Evolutionary conservation across 1,140 invertebrate genomes (phyloP).

Genomic region (Caligus rogercresseyi): DNA sequence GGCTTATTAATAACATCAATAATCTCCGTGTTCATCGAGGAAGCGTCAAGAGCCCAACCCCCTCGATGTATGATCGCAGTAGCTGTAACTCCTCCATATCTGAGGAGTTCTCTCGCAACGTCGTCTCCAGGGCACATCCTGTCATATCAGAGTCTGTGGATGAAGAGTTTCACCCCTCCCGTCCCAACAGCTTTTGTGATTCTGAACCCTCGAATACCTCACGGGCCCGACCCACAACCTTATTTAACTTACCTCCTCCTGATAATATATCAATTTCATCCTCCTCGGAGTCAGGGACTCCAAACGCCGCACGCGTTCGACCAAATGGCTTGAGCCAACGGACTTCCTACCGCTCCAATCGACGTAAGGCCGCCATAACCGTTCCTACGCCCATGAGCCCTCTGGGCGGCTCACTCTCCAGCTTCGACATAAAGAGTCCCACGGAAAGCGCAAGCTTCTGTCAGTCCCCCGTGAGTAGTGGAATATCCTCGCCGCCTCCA

Average conservation of each 20-base stretch:
- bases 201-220: neutral
- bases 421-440: slow-evolving; percentile 12
- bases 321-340: slow-evolving; percentile 11
- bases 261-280: neutral
- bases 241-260: neutral
- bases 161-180: neutral
- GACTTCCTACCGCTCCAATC: slow-evolving; percentile 7
- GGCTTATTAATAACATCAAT: no score
- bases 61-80: neutral
- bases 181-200: neutral
- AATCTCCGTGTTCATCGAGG: neutral
- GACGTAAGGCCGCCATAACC: slow-evolving; percentile 1
- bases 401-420: neutral
- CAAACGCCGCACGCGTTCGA: neutral
- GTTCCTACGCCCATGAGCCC: slow-evolving; percentile 9
- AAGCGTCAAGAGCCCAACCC: neutral
- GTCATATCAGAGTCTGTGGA: neutral
- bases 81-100: neutral
- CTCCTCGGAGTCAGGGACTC: neutral
- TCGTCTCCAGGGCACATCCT: neutral
- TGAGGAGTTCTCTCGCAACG: neutral
- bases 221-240: neutral
- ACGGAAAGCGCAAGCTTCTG: neutral
- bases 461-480: neutral
- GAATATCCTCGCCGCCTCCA: neutral